Percentiles rank a stretch among this genome's conserved stretches.
phyloP scores from a whole-genome alignment of 92 coral and sea anemone genomes.

The Parazoanthus atlanticus region DNA sequence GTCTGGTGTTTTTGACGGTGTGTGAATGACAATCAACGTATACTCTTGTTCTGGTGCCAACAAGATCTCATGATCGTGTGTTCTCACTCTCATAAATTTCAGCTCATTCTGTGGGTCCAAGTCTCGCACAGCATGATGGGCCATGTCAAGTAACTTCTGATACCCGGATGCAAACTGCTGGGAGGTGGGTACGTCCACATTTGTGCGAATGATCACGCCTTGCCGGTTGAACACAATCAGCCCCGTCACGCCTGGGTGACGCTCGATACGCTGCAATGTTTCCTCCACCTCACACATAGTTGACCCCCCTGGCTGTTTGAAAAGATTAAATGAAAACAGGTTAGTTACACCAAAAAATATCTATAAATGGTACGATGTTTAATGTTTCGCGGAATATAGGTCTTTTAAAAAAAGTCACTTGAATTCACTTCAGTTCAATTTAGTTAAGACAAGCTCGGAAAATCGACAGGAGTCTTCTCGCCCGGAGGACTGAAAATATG shows the following conservation, averaged over 20 bases:
- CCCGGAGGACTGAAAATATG: too few relatives aligned
- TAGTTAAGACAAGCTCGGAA: too few relatives aligned
- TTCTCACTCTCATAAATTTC: slow-evolving; percentile 68
- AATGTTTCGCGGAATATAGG: background rate
- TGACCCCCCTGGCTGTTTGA: background rate
- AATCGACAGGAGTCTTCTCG: too few relatives aligned
- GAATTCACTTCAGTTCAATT: too few relatives aligned
- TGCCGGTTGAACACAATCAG: slow-evolving; percentile 63
- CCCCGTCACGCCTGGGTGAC: slow-evolving; percentile 71
- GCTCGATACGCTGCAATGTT: slow-evolving; percentile 59
- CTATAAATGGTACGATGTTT: background rate
- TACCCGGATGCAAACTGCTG: slow-evolving; percentile 61
- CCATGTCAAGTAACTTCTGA: slow-evolving; percentile 60
- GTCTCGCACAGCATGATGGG: slow-evolving; percentile 69
- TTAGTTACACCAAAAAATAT: too few relatives aligned
- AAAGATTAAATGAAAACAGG: too few relatives aligned
- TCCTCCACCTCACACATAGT: slow-evolving; percentile 60
- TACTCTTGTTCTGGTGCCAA: slow-evolving; percentile 68
- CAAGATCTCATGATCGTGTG: slow-evolving; percentile 65
- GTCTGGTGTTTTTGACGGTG: background rate
- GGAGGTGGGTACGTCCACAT: slow-evolving; percentile 65
- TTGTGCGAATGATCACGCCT: slow-evolving; percentile 61
- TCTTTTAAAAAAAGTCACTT: too few relatives aligned
- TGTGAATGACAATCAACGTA: slow-evolving; percentile 56
- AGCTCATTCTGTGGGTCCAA: slow-evolving; percentile 77